Evolutionary conservation across 2,888 invertebrate genomes (phyloP).

Genomic region (Neria commutata): DNA sequence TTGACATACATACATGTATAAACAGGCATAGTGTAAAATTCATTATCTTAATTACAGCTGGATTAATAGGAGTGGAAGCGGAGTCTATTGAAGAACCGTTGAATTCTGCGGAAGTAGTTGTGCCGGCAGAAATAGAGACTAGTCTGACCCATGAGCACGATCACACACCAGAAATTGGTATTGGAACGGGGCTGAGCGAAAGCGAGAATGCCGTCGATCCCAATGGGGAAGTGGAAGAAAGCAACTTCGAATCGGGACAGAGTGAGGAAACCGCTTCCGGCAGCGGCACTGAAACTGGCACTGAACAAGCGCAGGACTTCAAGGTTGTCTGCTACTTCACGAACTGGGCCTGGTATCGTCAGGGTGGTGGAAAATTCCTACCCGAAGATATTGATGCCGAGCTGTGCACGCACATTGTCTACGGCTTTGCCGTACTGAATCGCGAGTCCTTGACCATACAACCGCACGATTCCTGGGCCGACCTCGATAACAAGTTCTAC

Average conservation of each 20-base stretch:
- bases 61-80: constrained; percentile 31
- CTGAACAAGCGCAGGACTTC: constrained; percentile 61
- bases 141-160: constrained; percentile 17
- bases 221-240: constrained; percentile 48
- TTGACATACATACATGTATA: background rate
- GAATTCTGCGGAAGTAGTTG: constrained; percentile 37
- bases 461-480: constrained; percentile 87
- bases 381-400: constrained; percentile 84
- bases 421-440: constrained; percentile 89
- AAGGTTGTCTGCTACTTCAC: constrained; percentile 92
- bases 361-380: constrained; percentile 78
- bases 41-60: constrained; percentile 35
- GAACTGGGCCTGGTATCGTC: constrained; percentile 94
- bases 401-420: constrained; percentile 89
- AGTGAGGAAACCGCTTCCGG: constrained; percentile 21
- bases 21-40: background rate
- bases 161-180: background rate
- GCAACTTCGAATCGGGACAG: constrained; percentile 34
- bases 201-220: constrained; percentile 42
- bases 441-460: constrained; percentile 76
- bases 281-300: constrained; percentile 13
- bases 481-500: constrained; percentile 90
- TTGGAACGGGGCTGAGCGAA: constrained; percentile 3
- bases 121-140: constrained; percentile 44
- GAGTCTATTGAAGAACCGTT: constrained; percentile 44